Base-by-base conservation (phyloP, 2,888 invertebrate species). In the Lissonota sp. region DNA sequence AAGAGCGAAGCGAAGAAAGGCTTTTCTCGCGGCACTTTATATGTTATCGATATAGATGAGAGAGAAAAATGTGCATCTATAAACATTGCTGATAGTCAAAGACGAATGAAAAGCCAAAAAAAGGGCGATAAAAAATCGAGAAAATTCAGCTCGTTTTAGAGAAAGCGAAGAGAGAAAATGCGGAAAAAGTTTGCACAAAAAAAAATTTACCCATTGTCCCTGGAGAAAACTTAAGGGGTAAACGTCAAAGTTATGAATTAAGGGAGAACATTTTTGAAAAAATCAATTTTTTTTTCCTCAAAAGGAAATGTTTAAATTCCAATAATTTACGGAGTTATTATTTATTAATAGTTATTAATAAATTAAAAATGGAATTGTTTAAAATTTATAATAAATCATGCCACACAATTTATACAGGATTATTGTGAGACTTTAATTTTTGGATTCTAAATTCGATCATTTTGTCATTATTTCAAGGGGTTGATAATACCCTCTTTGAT, bases 71-170 rank as follows among this genome's bases (percentile, higher is more conserved):
- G 40, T 51, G 60, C 46, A 39, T 55, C 26, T 58, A 10, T 37
- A 70, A 58, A 46, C n/a, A 42, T 44, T 6, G 46, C 26, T 12
- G 10, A 12, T 37, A 51, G 63, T 70, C 44, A 53, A 42, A 64
- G 57, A 73, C 37, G 69, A 51, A 79, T 51, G 51, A 10, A 67
- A 46, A 60, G 49, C 49, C 16, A 14, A 53, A 16, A 62, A 51
- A 51, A 57, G 57, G 53, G 44, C 63, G 51, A 49, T 57, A 44
- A 70, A 74, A 46, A 39, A 6, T 46, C 14, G 14, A 49, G 49
- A 63, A 67, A 63, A 58, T 16, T 44, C 62, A 66, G 44, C 53
- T 58, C 42, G 14, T 63, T 26, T 53, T 40, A 39, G 53, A 51
- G n/a, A 40, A 49, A 14, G 37, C 42, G 16, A 57, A 67, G 26